Evolutionary conservation across 2,113 vertebrate genomes (phyloP), one percentile per base, ranked within the genome.

Genomic region (Scophthalmus maximus): DNA sequence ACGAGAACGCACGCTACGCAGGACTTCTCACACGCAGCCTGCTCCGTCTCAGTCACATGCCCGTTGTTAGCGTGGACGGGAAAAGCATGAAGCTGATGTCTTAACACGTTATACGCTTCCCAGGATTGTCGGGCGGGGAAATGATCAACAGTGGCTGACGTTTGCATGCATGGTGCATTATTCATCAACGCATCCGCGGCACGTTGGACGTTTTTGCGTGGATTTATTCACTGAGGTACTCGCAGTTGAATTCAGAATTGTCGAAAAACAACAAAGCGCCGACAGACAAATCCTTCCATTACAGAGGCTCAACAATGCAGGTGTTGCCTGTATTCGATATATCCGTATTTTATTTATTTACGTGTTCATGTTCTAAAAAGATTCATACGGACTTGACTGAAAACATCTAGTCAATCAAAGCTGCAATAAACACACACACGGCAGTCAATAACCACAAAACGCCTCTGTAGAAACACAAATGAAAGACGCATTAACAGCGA

Each of bases 1-100:
- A 74, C 5, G 44, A 73, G 74, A 68, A 60, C 5, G 32, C 74
- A 73, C 3, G 14, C 68, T 27, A 66, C 66, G 0, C 36, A 49
- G 29, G 36, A 29, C 61, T 55, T 78, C 60, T 73, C 61, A 40
- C 67, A 51, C 23, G 52, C 56, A 75, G 34, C 38, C 74, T 55
- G 68, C 76, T 84, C 62, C 22, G 15, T 63, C 77, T 57, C 57
- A 58, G 60, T 73, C 67, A 70, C 64, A 76, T 73, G 78, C 18
- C 53, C 59, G 53, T 46, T 69, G 64, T 56, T 36, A 58, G 61
- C 72, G 50, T 51, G 22, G 66, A 69, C 11, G 38, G 47, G 26
- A 50, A 67, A 42, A 59, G 44, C 60, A 18, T 18, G 49, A 15
- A 20, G 52, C 52, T 8, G 26, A 22, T 18, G 75, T 63, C 52